phyloP scores from a whole-genome alignment of 2,797 vertebrate genomes.

The Notamacropus eugenii region DNA sequence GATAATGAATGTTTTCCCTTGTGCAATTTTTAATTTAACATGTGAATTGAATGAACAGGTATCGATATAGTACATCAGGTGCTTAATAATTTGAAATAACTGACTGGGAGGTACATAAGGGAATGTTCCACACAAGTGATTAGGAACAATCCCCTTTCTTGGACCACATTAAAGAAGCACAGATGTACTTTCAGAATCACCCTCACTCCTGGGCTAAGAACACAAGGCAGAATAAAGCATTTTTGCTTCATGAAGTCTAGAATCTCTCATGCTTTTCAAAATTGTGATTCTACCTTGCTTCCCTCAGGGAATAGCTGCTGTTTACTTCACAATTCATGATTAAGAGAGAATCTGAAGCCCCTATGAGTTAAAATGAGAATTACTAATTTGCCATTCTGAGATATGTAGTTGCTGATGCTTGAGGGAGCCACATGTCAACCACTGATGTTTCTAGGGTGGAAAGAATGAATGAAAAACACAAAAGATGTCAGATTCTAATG shows the following conservation, averaged over 20 bases:
- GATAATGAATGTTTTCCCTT: constrained; percentile 5
- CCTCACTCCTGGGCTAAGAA: not conserved
- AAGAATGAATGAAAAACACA: not conserved
- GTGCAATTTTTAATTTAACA: not conserved
- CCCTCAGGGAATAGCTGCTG: not conserved
- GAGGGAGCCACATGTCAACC: not conserved
- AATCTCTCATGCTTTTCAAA: not conserved
- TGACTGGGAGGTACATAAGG: not conserved
- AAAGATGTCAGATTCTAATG: not conserved
- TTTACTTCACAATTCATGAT: not conserved
- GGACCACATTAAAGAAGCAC: not conserved
- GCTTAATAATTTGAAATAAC: not conserved
- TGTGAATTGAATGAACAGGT: not conserved
- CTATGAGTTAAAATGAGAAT: not conserved
- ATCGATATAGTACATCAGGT: not conserved
- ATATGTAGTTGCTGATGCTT: not conserved
- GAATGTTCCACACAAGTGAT: not conserved
- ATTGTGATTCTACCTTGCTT: not conserved
- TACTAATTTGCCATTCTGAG: not conserved
- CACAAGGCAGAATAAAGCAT: not conserved
- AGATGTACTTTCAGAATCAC: not conserved
- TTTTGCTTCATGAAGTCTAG: not conserved
- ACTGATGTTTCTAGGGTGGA: not conserved
- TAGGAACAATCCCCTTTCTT: not conserved
- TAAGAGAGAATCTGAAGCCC: not conserved